These are phyloP conservation scores for Thaleichthys pacificus DNA, from an alignment of 2,797 vertebrate genomes.

Conservation along the genomic window DNA sequence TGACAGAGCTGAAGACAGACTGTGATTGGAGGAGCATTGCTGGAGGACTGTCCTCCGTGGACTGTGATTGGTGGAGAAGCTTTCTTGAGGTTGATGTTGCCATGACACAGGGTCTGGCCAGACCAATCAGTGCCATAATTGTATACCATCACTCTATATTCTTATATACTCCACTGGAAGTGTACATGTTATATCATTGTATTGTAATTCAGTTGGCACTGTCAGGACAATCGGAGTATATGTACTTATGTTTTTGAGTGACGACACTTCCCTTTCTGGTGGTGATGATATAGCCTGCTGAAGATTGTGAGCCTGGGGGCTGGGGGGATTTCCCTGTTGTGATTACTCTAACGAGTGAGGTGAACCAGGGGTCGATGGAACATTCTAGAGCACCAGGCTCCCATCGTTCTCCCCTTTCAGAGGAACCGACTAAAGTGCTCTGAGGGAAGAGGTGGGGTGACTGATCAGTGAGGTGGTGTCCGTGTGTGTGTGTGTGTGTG, in stretches of 20 bases:
- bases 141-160: slow-evolving; percentile 46
- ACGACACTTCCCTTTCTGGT: slow-evolving; percentile 33
- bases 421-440: slow-evolving; percentile 5
- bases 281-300: slow-evolving; percentile 8
- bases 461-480: neutral
- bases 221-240: slow-evolving; percentile 42
- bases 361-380: slow-evolving; percentile 33
- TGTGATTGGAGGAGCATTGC: slow-evolving; percentile 1
- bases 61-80: slow-evolving; percentile 2
- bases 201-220: slow-evolving; percentile 53
- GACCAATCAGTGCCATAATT: slow-evolving; percentile 61
- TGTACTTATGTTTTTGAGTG: slow-evolving; percentile 42
- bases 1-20: neutral
- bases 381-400: slow-evolving; percentile 25
- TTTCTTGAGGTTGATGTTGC: slow-evolving; percentile 24
- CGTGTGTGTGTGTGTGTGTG: too few relatives aligned
- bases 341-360: slow-evolving; percentile 26
- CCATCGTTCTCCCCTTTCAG: slow-evolving; percentile 28
- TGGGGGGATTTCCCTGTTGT: slow-evolving; percentile 14
- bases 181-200: slow-evolving; percentile 55
- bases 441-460: neutral
- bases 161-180: slow-evolving; percentile 56
- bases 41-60: neutral
- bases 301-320: neutral
- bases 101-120: slow-evolving; percentile 15